Percentiles rank a stretch among this genome's conserved stretches.
Conservation (phyloP, 2,113 vertebrate genomes). For the Mugil cephalus region DNA sequence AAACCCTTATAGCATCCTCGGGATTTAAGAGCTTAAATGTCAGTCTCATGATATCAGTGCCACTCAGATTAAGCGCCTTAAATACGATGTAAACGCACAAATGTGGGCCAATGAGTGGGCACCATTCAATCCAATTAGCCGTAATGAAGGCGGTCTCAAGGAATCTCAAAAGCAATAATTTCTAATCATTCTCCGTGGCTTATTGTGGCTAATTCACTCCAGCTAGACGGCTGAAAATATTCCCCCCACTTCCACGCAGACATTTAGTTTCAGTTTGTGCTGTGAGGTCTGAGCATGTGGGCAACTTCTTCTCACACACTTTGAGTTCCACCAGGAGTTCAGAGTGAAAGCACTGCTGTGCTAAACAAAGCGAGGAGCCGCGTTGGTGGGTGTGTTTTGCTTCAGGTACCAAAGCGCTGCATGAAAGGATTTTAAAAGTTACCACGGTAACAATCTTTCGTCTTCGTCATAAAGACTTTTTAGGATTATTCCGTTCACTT, state of each 20-base stretch:
- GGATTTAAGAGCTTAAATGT: conserved; percentile 84
- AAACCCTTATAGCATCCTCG: conserved; percentile 73
- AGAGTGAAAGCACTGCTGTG: not conserved
- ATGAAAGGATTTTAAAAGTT: conserved; percentile 9
- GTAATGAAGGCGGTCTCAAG: conserved; percentile 75
- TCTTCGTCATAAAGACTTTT: conserved; percentile 2
- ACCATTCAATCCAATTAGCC: conserved; percentile 82
- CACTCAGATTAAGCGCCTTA: conserved; percentile 81
- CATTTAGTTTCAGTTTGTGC: conserved; percentile 11
- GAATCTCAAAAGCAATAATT: conserved; percentile 72
- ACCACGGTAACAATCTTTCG: not conserved
- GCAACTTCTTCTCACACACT: conserved; percentile 9
- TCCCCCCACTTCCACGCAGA: conserved; percentile 6
- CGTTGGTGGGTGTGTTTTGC: conserved; percentile 8
- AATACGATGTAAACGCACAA: conserved; percentile 78
- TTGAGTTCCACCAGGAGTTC: conserved; percentile 24
- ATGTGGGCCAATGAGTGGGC: conserved; percentile 82
- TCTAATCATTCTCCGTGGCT: conserved; percentile 64
- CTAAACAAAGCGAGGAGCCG: conserved; percentile 1
- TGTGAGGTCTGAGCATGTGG: not conserved
- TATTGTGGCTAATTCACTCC: conserved; percentile 51
- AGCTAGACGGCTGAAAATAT: conserved; percentile 48
- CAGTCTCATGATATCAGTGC: conserved; percentile 83
- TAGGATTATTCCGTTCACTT: not conserved
- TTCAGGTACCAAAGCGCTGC: conserved; percentile 8